These are phyloP conservation scores for Apis cerana DNA, from an alignment of 1,140 invertebrate species.

Conservation along the genomic window DNA sequence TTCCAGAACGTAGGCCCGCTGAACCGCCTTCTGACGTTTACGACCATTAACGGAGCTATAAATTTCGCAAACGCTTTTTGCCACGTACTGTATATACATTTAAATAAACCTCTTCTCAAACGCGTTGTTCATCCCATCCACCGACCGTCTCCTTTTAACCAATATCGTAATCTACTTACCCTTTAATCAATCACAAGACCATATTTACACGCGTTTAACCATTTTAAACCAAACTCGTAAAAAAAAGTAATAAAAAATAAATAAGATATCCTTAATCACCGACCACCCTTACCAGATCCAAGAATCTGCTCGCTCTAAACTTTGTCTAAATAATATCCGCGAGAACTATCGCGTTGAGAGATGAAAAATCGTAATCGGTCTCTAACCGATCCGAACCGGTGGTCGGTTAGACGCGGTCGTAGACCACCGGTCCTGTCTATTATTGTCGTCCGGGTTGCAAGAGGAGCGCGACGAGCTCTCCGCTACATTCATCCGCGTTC, in stretches of 20 bases:
- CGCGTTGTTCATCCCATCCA: constrained; percentile 14
- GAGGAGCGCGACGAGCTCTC: constrained; percentile 54
- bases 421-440: constrained; percentile 63
- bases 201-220: too few relatives aligned
- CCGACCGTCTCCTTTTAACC: neutral
- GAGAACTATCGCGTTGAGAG: too few relatives aligned
- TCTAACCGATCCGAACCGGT: constrained; percentile 41
- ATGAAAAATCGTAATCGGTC: too few relatives aligned
- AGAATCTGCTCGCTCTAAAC: too few relatives aligned
- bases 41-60: constrained; percentile 48
- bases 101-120: constrained; percentile 42
- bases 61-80: constrained; percentile 45
- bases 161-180: neutral
- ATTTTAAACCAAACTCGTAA: too few relatives aligned
- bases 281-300: too few relatives aligned
- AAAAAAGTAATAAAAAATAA: too few relatives aligned
- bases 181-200: too few relatives aligned
- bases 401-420: constrained; percentile 31
- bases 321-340: too few relatives aligned
- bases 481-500: constrained; percentile 73
- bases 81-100: constrained; percentile 39
- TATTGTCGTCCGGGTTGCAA: constrained; percentile 62
- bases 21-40: constrained; percentile 47
- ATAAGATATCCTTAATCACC: too few relatives aligned
- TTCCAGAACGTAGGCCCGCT: constrained; percentile 28